These are phyloP conservation scores for Echiichthys vipera DNA, from an alignment of 2,797 vertebrate species.

Conservation along the genomic window DNA sequence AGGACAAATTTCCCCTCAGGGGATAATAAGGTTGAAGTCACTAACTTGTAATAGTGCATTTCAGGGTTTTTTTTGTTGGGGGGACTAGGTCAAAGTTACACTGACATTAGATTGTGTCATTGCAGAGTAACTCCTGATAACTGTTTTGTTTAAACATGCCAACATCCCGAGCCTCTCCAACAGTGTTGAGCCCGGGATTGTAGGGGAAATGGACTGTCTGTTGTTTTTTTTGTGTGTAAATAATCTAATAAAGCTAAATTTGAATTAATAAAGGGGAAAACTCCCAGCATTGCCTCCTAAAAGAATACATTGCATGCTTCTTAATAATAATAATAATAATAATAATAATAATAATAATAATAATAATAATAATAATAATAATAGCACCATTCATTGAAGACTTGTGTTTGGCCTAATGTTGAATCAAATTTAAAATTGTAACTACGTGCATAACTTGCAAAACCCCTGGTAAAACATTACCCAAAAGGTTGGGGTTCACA, in stretches of 20 bases:
- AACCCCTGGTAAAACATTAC: neutral
- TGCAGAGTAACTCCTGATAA: conserved; percentile 4
- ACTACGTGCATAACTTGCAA: neutral
- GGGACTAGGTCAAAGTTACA: neutral
- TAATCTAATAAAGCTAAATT: neutral
- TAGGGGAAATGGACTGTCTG: neutral
- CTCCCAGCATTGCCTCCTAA: too few relatives aligned
- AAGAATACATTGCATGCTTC: neutral
- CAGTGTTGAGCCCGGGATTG: neutral
- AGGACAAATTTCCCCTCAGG: too few relatives aligned
- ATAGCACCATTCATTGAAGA: neutral
- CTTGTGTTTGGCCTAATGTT: neutral
- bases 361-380: too few relatives aligned
- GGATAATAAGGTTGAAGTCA: neutral
- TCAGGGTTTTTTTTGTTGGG: neutral
- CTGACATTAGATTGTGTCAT: neutral
- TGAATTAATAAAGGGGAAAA: neutral
- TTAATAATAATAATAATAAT: neutral
- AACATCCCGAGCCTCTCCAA: neutral
- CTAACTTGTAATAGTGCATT: neutral
- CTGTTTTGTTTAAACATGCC: neutral
- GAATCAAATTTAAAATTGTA: neutral
- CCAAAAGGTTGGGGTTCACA: neutral
- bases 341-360: too few relatives aligned
- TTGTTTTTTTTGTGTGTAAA: neutral